These are phyloP conservation scores for Neodiprion lecontei DNA, from an alignment of 1,140 invertebrate species.

Conservation along the genomic window DNA sequence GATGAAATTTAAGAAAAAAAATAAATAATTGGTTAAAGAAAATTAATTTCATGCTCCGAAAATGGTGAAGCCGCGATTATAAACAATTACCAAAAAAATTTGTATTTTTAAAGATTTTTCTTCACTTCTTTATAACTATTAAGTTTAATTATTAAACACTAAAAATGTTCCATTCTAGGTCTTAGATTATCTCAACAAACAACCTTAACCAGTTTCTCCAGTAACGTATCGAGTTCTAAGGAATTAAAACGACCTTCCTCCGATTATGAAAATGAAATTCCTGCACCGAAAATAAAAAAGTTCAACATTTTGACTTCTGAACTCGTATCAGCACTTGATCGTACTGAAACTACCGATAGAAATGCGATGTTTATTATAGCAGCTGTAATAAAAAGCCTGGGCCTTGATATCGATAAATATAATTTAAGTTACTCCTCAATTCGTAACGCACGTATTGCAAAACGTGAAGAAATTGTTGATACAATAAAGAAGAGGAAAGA, in stretches of 20 bases:
- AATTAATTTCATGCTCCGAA: no score
- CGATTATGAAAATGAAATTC: constrained; percentile 15
- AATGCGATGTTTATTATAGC: constrained; percentile 18
- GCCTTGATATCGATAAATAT: constrained; percentile 19
- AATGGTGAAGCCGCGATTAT: no score
- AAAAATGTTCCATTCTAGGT: constrained; percentile 14
- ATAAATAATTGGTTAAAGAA: no score
- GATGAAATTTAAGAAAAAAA: no score
- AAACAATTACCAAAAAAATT: no score
- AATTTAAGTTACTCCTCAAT: constrained; percentile 14
- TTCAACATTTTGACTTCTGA: constrained; percentile 11
- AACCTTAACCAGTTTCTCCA: constrained; percentile 12
- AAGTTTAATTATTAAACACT: background rate
- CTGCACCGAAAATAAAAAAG: constrained; percentile 14
- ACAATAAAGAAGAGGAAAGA: constrained; percentile 30
- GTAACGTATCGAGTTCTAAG: background rate
- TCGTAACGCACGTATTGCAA: constrained; percentile 10
- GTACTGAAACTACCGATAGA: constrained; percentile 6
- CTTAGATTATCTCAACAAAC: constrained; percentile 19
- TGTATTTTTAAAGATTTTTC: background rate
- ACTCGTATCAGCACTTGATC: background rate
- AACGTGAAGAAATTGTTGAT: constrained; percentile 29
- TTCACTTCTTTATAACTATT: no score
- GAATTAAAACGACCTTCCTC: constrained; percentile 12
- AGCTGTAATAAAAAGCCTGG: constrained; percentile 6